Evolutionary conservation across 1,140 invertebrate species (phyloP), one percentile per base, ranked within the genome.

Genomic region (Trialeurodes vaporariorum): DNA sequence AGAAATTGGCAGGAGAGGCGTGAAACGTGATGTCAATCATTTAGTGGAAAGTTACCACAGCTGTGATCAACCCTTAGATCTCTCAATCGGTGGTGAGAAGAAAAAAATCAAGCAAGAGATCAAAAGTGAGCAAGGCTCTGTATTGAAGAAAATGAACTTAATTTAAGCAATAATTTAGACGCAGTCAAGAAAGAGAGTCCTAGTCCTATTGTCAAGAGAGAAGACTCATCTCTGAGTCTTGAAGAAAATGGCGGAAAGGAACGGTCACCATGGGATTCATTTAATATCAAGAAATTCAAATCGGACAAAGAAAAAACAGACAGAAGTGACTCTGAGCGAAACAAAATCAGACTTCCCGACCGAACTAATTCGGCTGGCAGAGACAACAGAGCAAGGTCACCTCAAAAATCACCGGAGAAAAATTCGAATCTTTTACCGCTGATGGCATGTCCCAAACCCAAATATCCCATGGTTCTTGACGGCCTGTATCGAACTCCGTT

Each of bases 391-490:
- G 60, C 9, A 25, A 23, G n/a, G 25, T 9, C 5, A 5, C 34
- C 34, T 5, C 34, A 17, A 49, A 49, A 49, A 49, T 9, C 5
- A 5, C 34, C 34, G 34, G 34, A 65, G 26, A 65, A 65, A 12
- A n/a, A n/a, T n/a, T 65, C 25, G 68, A 27, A 68, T 63, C 60
- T 23, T 64, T 13, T 61, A 27, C 83, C 82, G 21, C 81, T 83
- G n/a, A 85, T 92, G 82, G 87, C 87, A 0, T 91, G 90, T 70
- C 88, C 90, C 0, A 80, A 85, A 74, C 87, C 89, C 0, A 86
- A 90, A 17, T 87, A 92, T 73, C 89, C 89, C 0, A 84, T 90
- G 78, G 80, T 92, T 27, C 77, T 91, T 21, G 87, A 89, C 69
- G 84, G 86, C 0, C 83, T 90, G 79, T 89, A 89, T 70, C 81